phyloP scores from a whole-genome alignment of 2,797 vertebrate genomes.

The Scolopax rusticola region DNA sequence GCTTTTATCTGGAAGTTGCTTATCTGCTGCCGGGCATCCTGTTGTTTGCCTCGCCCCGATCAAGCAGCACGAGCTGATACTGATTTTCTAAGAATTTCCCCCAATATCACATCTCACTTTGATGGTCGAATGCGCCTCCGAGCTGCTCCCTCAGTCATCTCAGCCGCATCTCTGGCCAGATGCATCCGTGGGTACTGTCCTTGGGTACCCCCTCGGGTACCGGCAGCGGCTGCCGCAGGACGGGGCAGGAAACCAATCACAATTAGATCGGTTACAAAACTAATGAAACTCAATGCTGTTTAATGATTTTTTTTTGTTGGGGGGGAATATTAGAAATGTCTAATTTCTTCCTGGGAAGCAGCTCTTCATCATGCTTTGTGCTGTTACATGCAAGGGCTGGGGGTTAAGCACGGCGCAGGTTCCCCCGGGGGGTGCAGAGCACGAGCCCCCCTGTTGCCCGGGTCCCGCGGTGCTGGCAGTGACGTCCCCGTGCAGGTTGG shows the following conservation, averaged over 20 bases:
- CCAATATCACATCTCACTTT: background rate
- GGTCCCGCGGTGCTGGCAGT: rapidly evolving
- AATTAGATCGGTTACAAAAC: conserved; percentile 2
- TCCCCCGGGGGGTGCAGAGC: background rate
- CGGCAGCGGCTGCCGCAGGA: background rate
- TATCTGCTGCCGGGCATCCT: conserved; percentile 1
- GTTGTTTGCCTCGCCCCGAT: background rate
- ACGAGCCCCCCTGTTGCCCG: rapidly evolving
- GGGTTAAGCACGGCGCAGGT: background rate
- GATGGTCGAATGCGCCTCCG: background rate
- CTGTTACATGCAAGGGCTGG: rapidly evolving
- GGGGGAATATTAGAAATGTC: background rate
- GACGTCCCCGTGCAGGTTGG: rapidly evolving
- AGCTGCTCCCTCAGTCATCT: background rate
- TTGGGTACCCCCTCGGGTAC: background rate
- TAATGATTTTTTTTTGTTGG: background rate
- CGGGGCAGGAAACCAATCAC: conserved; percentile 16
- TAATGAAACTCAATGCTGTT: background rate
- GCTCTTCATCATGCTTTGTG: rapidly evolving
- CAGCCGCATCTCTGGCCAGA: background rate
- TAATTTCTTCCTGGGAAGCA: background rate
- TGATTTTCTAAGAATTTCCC: conserved; percentile 55
- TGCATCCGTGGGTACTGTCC: background rate
- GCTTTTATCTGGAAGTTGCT: conserved; percentile 48
- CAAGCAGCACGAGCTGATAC: background rate